phyloP scores from a whole-genome alignment of 64 coral and sea anemone genomes.

The Montipora efflorescens region DNA sequence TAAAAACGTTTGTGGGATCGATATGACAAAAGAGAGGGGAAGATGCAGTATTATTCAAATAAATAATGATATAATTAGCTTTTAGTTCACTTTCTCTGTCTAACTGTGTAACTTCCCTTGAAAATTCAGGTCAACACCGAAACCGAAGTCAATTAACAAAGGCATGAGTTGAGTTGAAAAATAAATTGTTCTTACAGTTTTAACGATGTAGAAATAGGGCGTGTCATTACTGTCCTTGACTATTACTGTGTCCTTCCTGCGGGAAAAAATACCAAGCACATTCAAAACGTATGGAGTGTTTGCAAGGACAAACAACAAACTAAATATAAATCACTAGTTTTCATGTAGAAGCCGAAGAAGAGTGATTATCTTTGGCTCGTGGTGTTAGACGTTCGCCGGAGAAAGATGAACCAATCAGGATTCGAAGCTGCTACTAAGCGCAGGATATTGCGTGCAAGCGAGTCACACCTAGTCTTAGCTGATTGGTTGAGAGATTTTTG shows the following conservation, averaged over 20 bases:
- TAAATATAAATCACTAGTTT: background rate
- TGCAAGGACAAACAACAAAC: background rate
- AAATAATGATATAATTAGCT: no score
- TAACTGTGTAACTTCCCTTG: background rate
- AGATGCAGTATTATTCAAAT: no score
- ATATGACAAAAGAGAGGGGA: no score
- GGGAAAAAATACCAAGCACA: background rate
- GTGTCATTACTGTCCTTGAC: constrained; percentile 86
- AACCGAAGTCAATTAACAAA: background rate
- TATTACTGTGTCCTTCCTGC: constrained; percentile 83
- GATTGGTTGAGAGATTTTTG: background rate
- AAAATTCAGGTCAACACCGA: background rate
- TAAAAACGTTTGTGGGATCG: no score
- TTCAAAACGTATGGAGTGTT: background rate
- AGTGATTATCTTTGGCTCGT: no score
- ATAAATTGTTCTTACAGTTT: constrained; percentile 69
- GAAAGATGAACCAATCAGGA: no score
- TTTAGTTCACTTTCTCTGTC: no score
- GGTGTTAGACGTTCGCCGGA: no score
- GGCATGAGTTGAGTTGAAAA: background rate
- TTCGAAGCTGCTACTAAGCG: no score
- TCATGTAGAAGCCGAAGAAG: no score
- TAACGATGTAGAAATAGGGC: constrained; percentile 91
- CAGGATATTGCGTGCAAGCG: no score
- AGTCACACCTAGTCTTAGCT: no score